Evolutionary conservation across 2,888 invertebrate genomes (phyloP).

Genomic region (Aricia artaxerxes): DNA sequence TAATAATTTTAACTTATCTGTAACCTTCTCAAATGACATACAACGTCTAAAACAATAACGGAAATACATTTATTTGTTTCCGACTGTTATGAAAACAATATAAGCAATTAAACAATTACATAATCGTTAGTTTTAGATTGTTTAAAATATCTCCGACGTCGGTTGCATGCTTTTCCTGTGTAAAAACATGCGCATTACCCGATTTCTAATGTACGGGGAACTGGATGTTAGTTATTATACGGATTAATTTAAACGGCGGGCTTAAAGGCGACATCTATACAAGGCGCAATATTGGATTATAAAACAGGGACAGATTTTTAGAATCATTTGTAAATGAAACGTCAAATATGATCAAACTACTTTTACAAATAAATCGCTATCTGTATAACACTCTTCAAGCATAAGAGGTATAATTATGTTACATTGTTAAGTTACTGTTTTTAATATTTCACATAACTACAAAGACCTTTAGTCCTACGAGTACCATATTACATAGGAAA

Average conservation of each 20-base stretch:
- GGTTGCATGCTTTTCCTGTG: slow-evolving; percentile 19
- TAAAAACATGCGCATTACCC: not conserved
- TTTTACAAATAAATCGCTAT: too few relatives aligned
- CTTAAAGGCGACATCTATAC: not conserved
- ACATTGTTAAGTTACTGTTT: too few relatives aligned
- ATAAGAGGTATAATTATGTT: too few relatives aligned
- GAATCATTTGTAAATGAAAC: too few relatives aligned
- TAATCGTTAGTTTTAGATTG: not conserved
- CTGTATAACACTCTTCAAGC: too few relatives aligned
- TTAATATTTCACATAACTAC: too few relatives aligned
- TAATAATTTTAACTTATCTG: not conserved
- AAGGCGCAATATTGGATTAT: not conserved
- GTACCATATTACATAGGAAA: too few relatives aligned
- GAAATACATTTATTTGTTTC: slow-evolving; percentile 3
- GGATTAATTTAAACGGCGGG: not conserved
- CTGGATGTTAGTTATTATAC: slow-evolving; percentile 1
- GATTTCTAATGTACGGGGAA: not conserved
- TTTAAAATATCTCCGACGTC: slow-evolving; percentile 4
- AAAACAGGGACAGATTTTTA: too few relatives aligned
- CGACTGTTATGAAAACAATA: not conserved
- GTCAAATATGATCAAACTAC: too few relatives aligned
- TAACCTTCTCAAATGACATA: not conserved
- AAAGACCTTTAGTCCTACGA: too few relatives aligned
- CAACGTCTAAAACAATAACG: not conserved
- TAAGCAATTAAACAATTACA: not conserved